Evolutionary conservation across 2,888 invertebrate genomes (phyloP).

Genomic region (Protodeltote pygarga): DNA sequence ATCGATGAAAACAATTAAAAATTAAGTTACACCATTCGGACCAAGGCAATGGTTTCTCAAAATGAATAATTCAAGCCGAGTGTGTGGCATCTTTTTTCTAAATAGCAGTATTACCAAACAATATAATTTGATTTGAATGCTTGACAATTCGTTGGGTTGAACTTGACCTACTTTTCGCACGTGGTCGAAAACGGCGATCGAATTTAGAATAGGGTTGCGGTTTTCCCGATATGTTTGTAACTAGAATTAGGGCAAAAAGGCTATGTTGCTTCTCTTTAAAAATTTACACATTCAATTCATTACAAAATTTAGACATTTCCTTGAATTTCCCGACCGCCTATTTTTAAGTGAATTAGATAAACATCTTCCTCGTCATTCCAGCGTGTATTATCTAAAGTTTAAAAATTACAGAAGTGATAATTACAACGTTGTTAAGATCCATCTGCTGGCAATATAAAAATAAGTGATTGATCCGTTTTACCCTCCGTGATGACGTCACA

Average conservation of each 20-base stretch:
- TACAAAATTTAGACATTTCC: too few relatives aligned
- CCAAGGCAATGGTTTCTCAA: slow-evolving; percentile 32
- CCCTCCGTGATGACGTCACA: too few relatives aligned
- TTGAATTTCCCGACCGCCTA: too few relatives aligned
- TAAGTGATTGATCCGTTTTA: too few relatives aligned
- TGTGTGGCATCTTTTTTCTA: slow-evolving; percentile 33
- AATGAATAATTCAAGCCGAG: slow-evolving; percentile 38
- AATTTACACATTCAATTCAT: too few relatives aligned
- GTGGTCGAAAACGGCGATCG: slow-evolving; percentile 13
- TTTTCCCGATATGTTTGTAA: slow-evolving; percentile 7
- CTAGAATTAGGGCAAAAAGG: neutral
- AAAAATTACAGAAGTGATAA: too few relatives aligned
- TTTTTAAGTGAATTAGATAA: too few relatives aligned
- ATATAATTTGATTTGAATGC: slow-evolving; percentile 41
- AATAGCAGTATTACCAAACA: slow-evolving; percentile 42
- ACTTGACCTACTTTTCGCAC: slow-evolving; percentile 39
- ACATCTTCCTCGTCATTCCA: too few relatives aligned
- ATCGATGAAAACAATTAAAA: slow-evolving; percentile 14
- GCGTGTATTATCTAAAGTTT: too few relatives aligned
- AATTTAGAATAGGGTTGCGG: slow-evolving; percentile 16
- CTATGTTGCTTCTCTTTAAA: too few relatives aligned
- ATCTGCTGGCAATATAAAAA: too few relatives aligned
- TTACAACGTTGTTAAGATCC: too few relatives aligned
- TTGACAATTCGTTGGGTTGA: slow-evolving; percentile 27
- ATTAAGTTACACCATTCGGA: slow-evolving; percentile 36